These are phyloP conservation scores for Rhagonycha lutea DNA, from an alignment of 2,888 invertebrate species.

Conservation along the genomic window DNA sequence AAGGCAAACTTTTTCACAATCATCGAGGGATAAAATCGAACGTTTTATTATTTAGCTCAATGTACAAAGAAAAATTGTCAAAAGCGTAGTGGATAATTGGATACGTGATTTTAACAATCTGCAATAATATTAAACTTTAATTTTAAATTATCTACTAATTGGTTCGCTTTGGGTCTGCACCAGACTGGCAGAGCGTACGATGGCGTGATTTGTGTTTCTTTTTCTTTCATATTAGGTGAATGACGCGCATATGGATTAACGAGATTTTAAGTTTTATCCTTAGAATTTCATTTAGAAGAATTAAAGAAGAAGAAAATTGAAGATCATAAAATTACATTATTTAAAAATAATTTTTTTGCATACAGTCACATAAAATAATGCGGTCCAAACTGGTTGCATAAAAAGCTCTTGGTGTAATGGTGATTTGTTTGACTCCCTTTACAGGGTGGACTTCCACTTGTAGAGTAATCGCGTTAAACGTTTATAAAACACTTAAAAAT, in stretches of 20 bases:
- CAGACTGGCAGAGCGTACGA: background rate
- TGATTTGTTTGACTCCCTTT: background rate
- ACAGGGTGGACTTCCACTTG: background rate
- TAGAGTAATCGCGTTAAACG: background rate
- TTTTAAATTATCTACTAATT: background rate
- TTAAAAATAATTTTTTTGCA: background rate
- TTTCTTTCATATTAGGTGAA: too few relatives aligned
- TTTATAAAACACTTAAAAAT: background rate
- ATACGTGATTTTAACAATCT: slow-evolving; percentile 7
- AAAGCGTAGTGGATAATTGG: slow-evolving; percentile 8
- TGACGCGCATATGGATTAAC: too few relatives aligned
- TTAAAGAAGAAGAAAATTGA: too few relatives aligned
- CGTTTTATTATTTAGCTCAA: slow-evolving; percentile 3
- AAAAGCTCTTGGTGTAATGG: background rate
- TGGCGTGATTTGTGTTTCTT: too few relatives aligned
- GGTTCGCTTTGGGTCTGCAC: background rate
- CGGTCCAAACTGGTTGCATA: background rate
- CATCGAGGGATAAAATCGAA: slow-evolving; percentile 16
- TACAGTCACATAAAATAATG: background rate
- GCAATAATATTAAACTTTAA: background rate
- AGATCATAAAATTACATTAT: background rate
- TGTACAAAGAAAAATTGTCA: background rate
- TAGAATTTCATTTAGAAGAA: too few relatives aligned
- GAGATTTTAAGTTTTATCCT: too few relatives aligned
- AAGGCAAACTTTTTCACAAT: slow-evolving; percentile 31